Base-by-base conservation (phyloP, 2,113 vertebrate genomes). In the Pipra filicauda region DNA sequence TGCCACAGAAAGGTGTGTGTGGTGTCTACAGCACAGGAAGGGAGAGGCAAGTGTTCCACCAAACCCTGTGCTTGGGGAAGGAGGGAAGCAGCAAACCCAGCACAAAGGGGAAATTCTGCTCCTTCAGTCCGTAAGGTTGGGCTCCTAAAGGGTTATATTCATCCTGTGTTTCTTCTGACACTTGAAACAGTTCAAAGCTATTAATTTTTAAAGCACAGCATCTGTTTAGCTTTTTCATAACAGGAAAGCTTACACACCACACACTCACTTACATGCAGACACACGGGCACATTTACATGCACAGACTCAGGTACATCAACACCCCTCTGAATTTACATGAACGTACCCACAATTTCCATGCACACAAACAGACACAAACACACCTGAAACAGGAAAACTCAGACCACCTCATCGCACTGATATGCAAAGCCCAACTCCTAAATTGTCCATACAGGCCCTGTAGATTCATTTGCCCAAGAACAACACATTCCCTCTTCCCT, bases 121-220 rank as follows among this genome's bases (percentile, higher is more conserved):
- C 55, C 46, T 72, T 21, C 79, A 66, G 44, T 15, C 59, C 24
- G 41, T 17, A 30, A 92, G 73, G 57, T 5, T 78, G 91, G 93
- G 96, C 59, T 96, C 79, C 95, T 94, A 94, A 96, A 97, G 97
- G 95, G 95, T 97, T 97, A 92, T 91, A 85, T 96, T 91, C 73
- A 96, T 91, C 81, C 90, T 44, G 72, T 94, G 97, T 95, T 97
- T 97, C 96, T 97, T 96, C 97, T 96, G 97, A 98, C 97, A 98
- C 98, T 98, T 98, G 97, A 98, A 98, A 98, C 96, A 97, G 97
- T 98, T 97, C 97, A 97, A 97, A 97, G 96, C 95, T 89, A 98
- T 98, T 96, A 98, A 98, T 98, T 98, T 98, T 98, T 98, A 98
- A 98, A 97, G 96, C 94, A 26, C 75, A 95, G 98, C 98, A 98